phyloP scores from a whole-genome alignment of 1,140 invertebrate species.

The Zaprionus vittiger region DNA sequence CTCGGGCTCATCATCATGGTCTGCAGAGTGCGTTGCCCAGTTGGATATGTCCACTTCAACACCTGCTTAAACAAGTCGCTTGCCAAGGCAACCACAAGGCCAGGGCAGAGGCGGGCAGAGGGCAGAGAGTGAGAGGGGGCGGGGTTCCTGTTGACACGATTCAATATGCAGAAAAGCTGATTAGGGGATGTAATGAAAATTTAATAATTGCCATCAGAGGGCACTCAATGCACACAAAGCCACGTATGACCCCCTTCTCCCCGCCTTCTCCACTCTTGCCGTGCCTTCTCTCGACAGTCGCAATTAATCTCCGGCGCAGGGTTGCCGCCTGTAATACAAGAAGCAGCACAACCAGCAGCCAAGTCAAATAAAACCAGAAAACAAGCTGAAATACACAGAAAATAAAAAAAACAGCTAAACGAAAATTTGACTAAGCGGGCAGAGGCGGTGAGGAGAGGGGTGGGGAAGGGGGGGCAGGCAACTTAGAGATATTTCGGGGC shows the following conservation, averaged over 20 bases:
- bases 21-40: constrained; percentile 10
- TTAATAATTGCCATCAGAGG: constrained; percentile 77
- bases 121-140: neutral
- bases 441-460: neutral
- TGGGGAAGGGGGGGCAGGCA: constrained; percentile 18
- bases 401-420: constrained; percentile 32
- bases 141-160: constrained; percentile 56
- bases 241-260: constrained; percentile 7
- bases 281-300: constrained; percentile 26
- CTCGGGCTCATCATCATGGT: neutral
- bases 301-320: constrained; percentile 61
- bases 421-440: constrained; percentile 43
- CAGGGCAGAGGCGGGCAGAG: neutral
- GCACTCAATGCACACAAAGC: constrained; percentile 51
- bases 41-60: constrained; percentile 47
- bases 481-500: constrained; percentile 15
- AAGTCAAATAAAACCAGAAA: constrained; percentile 47
- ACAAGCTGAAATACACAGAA: constrained; percentile 7
- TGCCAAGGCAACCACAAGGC: constrained; percentile 11
- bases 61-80: constrained; percentile 59
- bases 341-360: constrained; percentile 44
- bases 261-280: neutral
- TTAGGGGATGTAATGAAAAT: constrained; percentile 84
- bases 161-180: constrained; percentile 78
- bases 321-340: constrained; percentile 44